Base-by-base conservation (phyloP, 2,888 invertebrate species). In the Diploptera punctata region DNA sequence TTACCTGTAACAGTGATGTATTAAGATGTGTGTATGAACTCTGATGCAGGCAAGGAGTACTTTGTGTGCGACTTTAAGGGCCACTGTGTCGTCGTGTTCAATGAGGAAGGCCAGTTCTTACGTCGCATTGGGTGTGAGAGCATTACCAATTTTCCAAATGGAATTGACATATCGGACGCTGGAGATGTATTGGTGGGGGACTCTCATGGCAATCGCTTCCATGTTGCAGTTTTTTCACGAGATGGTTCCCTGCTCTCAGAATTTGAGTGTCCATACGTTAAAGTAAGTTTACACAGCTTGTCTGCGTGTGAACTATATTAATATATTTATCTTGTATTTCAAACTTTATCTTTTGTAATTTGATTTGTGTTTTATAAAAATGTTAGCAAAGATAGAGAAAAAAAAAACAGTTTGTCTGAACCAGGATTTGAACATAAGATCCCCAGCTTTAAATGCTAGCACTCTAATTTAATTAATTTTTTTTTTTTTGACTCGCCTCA, bases 51-150 rank as follows among this genome's bases (percentile, higher is more conserved):
- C 80, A 93, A 93, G 81, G 94, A 95, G 83, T 97, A 95, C 83
- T 98, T 95, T 84, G 96, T 98, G 74, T 98, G 98, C 84, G 98
- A 98, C 85, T 98, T 98, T 84, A 98, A 98, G 85, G 98, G 97
- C 68, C 98, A 98, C 85, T 97, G 97, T 84, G 97, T 98, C 69
- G 97, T 97, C 29, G 97, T 98, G 62, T 97, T 97, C 83, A 94
- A 93, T 81, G 96, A 97, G 82, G 93, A 94, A 76, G 98, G 98
- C 72, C 90, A 90, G 76, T 98, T 95, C 85, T 85, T 96, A 80
- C 92, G 97, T 77, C 92, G 96, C 78, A 98, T 98, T 83, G 98
- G 98, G 77, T 94, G 93, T 85, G 97, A 98, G 85, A 95, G 92
- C 82, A 91, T 98, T 78, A 98, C 98, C 79, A 97, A 97, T 84